A percentile compares a stretch with the other conserved stretches of the same genome.
phyloP scores from a whole-genome alignment of 2,888 invertebrate genomes.

The Noctua janthe region DNA sequence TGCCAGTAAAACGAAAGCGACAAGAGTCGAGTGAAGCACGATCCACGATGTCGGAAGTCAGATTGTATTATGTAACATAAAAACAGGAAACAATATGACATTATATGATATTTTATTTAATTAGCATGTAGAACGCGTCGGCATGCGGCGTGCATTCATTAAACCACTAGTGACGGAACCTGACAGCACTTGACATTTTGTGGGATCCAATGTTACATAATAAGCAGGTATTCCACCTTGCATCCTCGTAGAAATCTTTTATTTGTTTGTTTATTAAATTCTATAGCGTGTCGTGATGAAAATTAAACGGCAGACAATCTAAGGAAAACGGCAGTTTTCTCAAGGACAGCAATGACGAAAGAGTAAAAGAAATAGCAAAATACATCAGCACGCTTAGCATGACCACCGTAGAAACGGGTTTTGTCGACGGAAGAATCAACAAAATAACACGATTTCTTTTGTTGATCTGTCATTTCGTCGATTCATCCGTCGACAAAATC shows the following conservation, averaged over 20 bases:
- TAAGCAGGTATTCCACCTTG: constrained; percentile 23
- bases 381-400: no score
- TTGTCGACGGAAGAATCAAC: no score
- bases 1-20: constrained; percentile 45
- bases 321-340: constrained; percentile 7
- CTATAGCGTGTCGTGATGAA: neutral
- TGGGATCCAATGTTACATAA: constrained; percentile 38
- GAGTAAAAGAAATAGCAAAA: neutral
- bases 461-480: no score
- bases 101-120: constrained; percentile 72
- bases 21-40: constrained; percentile 44
- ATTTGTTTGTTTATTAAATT: constrained; percentile 35
- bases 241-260: neutral
- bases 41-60: constrained; percentile 60
- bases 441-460: no score
- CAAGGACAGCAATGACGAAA: neutral
- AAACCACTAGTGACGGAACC: constrained; percentile 57
- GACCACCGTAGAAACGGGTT: no score
- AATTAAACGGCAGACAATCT: constrained; percentile 8
- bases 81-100: constrained; percentile 76
- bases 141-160: constrained; percentile 73
- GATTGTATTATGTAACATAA: constrained; percentile 68
- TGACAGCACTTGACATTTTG: constrained; percentile 53
- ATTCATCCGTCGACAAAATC: no score
- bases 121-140: constrained; percentile 72